Evolutionary conservation across 2,113 vertebrate species (phyloP).

Genomic region (Condylura cristata): DNA sequence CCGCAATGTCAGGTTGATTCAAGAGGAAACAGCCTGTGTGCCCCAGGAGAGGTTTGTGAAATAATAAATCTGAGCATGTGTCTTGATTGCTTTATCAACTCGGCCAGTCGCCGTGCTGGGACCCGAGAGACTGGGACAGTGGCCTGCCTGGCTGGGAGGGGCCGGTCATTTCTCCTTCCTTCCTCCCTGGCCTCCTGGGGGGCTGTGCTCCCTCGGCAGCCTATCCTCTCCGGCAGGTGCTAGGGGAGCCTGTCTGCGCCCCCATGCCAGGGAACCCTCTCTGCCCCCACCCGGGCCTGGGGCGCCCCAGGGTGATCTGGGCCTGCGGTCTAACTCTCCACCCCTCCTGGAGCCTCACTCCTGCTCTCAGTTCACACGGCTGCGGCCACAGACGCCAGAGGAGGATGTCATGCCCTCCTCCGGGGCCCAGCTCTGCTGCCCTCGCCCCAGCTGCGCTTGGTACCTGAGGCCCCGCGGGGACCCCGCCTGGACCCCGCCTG

Average conservation of each 20-base stretch:
- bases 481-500: too few species aligned
- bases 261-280: neutral
- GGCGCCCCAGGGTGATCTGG: neutral
- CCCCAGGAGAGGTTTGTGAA: constrained; percentile 35
- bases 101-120: neutral
- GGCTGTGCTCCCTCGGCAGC: too few species aligned
- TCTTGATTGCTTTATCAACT: constrained; percentile 52
- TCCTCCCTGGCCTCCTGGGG: neutral
- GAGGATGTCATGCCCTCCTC: neutral
- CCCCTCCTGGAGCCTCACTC: neutral
- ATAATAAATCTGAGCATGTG: constrained; percentile 10
- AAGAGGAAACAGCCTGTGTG: constrained; percentile 35
- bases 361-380: neutral
- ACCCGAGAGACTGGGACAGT: neutral
- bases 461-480: neutral
- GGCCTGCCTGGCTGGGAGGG: fast-evolving
- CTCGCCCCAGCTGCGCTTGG: fast-evolving
- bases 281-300: fast-evolving
- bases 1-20: constrained; percentile 42
- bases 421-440: neutral
- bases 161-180: neutral
- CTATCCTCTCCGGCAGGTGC: neutral
- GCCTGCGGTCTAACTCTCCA: neutral
- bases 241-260: neutral
- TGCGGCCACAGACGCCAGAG: neutral